These are phyloP conservation scores for Drosophila vallismaia DNA, from an alignment of 2,888 invertebrate genomes.

Conservation along the genomic window DNA sequence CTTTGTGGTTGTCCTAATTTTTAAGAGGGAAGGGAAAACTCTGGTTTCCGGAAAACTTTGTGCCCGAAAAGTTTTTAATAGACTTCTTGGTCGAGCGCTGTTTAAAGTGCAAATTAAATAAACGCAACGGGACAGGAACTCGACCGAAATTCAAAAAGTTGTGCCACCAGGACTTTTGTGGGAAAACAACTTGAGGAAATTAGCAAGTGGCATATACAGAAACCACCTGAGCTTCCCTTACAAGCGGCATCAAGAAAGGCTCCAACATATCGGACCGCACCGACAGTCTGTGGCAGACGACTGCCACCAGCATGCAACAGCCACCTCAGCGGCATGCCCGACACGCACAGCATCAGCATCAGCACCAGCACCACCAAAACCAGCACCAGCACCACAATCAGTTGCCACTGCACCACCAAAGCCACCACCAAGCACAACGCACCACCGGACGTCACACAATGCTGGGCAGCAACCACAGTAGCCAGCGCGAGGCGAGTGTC, in stretches of 20 bases:
- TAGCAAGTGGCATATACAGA: constrained; percentile 37
- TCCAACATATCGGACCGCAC: constrained; percentile 82
- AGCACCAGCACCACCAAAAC: constrained; percentile 53
- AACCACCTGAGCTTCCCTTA: neutral
- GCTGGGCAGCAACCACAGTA: constrained; percentile 71
- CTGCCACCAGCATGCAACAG: constrained; percentile 73
- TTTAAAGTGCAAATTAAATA: constrained; percentile 64
- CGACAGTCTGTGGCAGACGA: constrained; percentile 81
- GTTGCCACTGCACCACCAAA: constrained; percentile 44
- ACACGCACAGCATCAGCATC: constrained; percentile 43
- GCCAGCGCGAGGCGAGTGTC: constrained; percentile 73
- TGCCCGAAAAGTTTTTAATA: constrained; percentile 60
- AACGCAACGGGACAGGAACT: constrained; percentile 30
- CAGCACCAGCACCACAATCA: constrained; percentile 54
- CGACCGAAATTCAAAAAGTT: constrained; percentile 8
- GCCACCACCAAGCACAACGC: constrained; percentile 43
- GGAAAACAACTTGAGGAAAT: constrained; percentile 55
- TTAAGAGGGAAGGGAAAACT: constrained; percentile 39
- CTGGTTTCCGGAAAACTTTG: constrained; percentile 26
- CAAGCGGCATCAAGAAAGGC: constrained; percentile 41
- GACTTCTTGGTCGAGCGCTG: constrained; percentile 46
- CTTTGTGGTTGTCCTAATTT: constrained; percentile 58
- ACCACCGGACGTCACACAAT: constrained; percentile 55
- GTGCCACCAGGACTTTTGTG: constrained; percentile 9
- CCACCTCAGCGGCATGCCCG: constrained; percentile 64